Base-by-base conservation (phyloP, 92 coral and sea anemone species). In the Metridium senile region DNA sequence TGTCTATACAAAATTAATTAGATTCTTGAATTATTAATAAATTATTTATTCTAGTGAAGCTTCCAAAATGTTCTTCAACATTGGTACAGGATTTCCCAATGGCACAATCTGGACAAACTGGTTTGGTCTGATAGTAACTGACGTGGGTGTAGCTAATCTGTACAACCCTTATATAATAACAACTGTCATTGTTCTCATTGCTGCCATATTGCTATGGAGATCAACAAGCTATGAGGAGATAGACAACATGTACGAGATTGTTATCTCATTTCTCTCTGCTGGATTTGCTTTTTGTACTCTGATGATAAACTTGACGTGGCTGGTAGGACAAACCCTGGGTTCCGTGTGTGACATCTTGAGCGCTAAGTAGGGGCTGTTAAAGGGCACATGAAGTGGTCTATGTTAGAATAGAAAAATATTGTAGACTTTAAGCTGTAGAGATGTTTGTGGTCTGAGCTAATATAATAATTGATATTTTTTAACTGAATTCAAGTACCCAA, bases 251-350 rank as follows among this genome's bases (percentile, higher is more conserved):
- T 47, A 68, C 39, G 92, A 88, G 21, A 53, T 88, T 19, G 33
- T 88, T 61, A 53, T 78, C 28, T 80, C 80, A 33, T 77, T 88
- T 26, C 58, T 88, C 23, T 77, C 88, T 0, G 92, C 88, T 0
- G 85, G 75, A 3, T 57, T 87, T 31, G 81, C 92, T 0, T 83
- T 87, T 19, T 79, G 49, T 8, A 70, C 82, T 2, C 59, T 88
- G 66, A 23, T 85, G 10, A 25, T 72, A 21, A 79, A 84, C 63
- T 33, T 75, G 23, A 66, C 77, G 1, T 85, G 76, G 84, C 34
- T 88, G 47, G 57, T 74, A 10, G 92, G 78, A 11, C 82, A 76
- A 46, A 58, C 49, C n/a, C 74, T 88, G 0, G 88, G 82, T 2
- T 51, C 72, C 10, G 73, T 84, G 0, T 83, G 88, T 59, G 86